Percentiles rank a stretch among this genome's conserved stretches.
These are phyloP conservation scores for Daktulosphaira vitifoliae DNA, from an alignment of 1,140 invertebrate genomes.

Conservation along the genomic window DNA sequence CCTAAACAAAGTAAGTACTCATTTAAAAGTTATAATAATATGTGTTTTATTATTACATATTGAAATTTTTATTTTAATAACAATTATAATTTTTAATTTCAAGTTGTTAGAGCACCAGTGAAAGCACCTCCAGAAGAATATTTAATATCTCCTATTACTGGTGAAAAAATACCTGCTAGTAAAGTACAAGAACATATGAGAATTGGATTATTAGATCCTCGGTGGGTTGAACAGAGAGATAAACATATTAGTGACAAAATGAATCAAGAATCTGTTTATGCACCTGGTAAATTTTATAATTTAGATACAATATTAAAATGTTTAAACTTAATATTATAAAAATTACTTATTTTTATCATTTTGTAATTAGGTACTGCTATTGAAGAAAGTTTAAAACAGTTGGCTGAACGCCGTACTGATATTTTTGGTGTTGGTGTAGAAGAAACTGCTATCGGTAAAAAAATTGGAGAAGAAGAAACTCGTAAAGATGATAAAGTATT, in stretches of 20 bases:
- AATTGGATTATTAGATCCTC: constrained; percentile 91
- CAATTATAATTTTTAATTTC: constrained; percentile 30
- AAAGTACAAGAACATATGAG: constrained; percentile 97
- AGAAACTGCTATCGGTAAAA: constrained; percentile 98
- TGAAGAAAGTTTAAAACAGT: constrained; percentile 86
- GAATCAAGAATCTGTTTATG: constrained; percentile 79
- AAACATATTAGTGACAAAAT: constrained; percentile 72
- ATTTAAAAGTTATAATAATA: too few species aligned
- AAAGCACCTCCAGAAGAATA: constrained; percentile 60
- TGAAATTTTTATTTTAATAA: constrained; percentile 9
- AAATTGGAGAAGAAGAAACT: constrained; percentile 92
- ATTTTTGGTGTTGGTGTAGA: constrained; percentile 98
- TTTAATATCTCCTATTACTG: constrained; percentile 95
- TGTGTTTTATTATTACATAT: background rate
- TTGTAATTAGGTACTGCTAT: constrained; percentile 65
- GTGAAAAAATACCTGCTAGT: constrained; percentile 90
- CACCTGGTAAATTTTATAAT: constrained; percentile 49
- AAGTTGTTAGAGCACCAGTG: constrained; percentile 46
- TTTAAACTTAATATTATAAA: background rate
- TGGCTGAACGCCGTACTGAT: constrained; percentile 97
- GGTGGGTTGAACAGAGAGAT: constrained; percentile 95
- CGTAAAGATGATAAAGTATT: constrained; percentile 66
- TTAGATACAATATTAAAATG: background rate
- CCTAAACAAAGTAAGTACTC: constrained; percentile 65
- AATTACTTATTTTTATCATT: constrained; percentile 18